These are phyloP conservation scores for Syrista parreyssii DNA, from an alignment of 2,888 invertebrate species.

Conservation along the genomic window DNA sequence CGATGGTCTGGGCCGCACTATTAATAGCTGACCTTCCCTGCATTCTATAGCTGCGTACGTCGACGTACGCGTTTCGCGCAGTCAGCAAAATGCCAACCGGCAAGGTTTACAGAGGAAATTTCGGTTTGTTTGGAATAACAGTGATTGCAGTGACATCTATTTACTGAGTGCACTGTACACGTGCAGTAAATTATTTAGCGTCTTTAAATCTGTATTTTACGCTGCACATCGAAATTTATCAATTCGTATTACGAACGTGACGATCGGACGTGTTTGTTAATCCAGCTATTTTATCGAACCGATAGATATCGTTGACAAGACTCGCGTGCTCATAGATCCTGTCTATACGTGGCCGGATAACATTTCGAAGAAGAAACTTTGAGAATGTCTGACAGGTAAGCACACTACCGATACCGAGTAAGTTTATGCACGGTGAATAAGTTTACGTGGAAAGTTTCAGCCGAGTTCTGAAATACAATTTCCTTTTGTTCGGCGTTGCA, in stretches of 20 bases:
- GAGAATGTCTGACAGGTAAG: neutral
- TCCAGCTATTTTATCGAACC: neutral
- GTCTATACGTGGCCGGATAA: neutral
- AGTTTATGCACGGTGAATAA: neutral
- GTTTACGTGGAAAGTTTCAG: neutral
- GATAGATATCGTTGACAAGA: neutral
- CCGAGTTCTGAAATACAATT: neutral
- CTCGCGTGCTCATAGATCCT: neutral
- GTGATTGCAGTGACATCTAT: neutral
- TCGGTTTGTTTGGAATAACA: neutral
- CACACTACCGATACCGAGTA: neutral
- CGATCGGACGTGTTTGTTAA: neutral
- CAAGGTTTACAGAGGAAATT: neutral
- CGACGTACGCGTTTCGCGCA: slow-evolving; percentile 3
- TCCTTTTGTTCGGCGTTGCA: neutral
- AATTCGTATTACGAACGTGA: neutral
- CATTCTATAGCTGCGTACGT: slow-evolving; percentile 18
- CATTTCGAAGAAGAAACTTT: neutral
- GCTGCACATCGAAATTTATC: neutral
- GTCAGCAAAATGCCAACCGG: slow-evolving; percentile 19
- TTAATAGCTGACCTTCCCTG: slow-evolving; percentile 45
- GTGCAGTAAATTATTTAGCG: neutral
- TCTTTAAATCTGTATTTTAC: neutral
- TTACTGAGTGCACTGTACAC: neutral
- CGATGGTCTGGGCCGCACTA: slow-evolving; percentile 38